These are phyloP conservation scores for Drosophila fuyamai DNA, from an alignment of 1,140 invertebrate genomes.

Conservation along the genomic window DNA sequence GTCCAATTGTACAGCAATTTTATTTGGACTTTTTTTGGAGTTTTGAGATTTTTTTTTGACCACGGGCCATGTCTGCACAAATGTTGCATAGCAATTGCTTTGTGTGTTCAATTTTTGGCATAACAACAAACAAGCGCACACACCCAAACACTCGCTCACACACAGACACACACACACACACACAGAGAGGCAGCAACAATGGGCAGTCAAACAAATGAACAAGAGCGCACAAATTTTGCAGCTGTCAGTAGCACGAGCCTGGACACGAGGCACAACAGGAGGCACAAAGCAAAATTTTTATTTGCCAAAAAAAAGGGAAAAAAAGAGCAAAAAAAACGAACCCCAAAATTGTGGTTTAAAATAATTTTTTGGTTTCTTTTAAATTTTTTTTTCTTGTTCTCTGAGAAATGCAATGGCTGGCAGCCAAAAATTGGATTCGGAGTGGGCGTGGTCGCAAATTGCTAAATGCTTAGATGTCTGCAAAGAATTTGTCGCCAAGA, in stretches of 20 bases:
- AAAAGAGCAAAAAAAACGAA: constrained; percentile 21
- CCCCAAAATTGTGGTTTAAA: constrained; percentile 58
- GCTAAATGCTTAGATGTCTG: constrained; percentile 60
- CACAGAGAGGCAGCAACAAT: constrained; percentile 35
- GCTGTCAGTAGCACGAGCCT: constrained; percentile 65
- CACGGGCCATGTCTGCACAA: constrained; percentile 73
- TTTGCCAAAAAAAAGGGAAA: constrained; percentile 29
- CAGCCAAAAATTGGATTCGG: constrained; percentile 38
- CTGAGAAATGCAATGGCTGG: constrained; percentile 59
- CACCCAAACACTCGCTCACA: constrained; percentile 2
- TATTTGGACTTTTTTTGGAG: constrained; percentile 65
- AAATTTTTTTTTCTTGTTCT: constrained; percentile 17
- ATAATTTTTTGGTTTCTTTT: constrained; percentile 29
- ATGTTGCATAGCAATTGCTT: constrained; percentile 82
- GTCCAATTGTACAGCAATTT: constrained; percentile 70
- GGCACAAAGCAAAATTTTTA: constrained; percentile 57
- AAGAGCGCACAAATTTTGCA: constrained; percentile 78
- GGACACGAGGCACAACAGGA: constrained; percentile 51
- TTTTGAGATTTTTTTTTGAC: constrained; percentile 42
- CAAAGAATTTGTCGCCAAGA: constrained; percentile 60
- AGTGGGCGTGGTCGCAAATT: constrained; percentile 50
- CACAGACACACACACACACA: constrained; percentile 7
- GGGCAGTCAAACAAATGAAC: constrained; percentile 68
- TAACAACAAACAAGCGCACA: constrained; percentile 61
- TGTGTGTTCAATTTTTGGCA: constrained; percentile 82